Conservation (phyloP, 2,113 vertebrate species). For the Actenoides hombroni region DNA sequence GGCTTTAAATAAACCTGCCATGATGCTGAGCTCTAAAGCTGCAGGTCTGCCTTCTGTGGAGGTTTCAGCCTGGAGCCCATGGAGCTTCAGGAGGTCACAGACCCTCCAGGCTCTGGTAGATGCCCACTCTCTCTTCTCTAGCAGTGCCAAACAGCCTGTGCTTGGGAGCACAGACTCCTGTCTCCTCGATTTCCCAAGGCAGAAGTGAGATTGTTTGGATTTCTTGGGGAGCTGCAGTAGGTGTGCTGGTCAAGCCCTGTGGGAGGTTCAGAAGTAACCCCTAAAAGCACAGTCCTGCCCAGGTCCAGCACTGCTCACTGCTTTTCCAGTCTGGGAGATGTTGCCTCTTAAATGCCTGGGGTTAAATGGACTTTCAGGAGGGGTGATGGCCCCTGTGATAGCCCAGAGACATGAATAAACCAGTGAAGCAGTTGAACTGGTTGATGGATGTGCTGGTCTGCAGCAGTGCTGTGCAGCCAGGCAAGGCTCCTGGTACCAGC, state of each 20-base stretch:
- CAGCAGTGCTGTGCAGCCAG: neutral
- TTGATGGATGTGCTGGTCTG: neutral
- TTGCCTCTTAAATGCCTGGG: neutral
- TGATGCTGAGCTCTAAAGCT: neutral
- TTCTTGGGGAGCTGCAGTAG: neutral
- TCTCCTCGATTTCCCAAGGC: neutral
- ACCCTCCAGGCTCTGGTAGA: neutral
- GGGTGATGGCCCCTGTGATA: neutral
- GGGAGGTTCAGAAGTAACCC: neutral
- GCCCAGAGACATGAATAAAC: neutral
- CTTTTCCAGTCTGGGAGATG: neutral
- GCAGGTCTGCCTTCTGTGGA: neutral
- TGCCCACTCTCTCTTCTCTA: neutral
- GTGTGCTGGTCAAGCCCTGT: neutral
- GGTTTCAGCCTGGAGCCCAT: neutral
- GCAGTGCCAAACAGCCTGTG: neutral
- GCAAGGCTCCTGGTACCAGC: neutral
- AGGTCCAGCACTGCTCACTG: neutral
- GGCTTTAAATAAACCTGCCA: conserved; percentile 47
- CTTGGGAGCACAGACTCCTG: neutral
- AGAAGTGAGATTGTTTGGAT: neutral
- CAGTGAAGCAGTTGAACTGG: neutral
- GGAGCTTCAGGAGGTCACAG: neutral
- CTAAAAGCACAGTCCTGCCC: neutral
- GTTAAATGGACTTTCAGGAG: neutral